Evolutionary conservation across 2,113 vertebrate species (phyloP).

Genomic region (Nerophis ophidion): DNA sequence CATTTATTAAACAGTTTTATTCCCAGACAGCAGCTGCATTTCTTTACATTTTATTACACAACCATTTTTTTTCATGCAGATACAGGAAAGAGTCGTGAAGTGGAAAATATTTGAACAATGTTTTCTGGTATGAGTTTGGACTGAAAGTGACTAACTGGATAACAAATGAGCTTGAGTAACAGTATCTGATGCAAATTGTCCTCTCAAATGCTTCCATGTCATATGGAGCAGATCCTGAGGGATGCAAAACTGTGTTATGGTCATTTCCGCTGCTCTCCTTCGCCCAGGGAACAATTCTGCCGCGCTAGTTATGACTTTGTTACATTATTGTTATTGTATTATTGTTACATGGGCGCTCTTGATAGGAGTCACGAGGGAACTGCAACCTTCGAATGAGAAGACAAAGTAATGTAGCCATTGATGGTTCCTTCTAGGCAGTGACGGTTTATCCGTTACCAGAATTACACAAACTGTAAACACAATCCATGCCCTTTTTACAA

Average conservation of each 20-base stretch:
- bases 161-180: conserved; percentile 19
- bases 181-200: conserved; percentile 21
- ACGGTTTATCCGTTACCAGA: background rate
- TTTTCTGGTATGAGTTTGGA: background rate
- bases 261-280: conserved; percentile 44
- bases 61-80: background rate
- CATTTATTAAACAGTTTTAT: conserved; percentile 41
- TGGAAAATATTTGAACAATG: too few relatives aligned
- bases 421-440: background rate
- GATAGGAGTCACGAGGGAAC: conserved; percentile 27
- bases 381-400: conserved; percentile 28
- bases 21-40: conserved; percentile 15
- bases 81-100: too few relatives aligned
- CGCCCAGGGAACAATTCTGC: conserved; percentile 49
- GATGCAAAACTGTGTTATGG: conserved; percentile 45
- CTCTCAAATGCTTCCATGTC: conserved; percentile 38
- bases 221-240: conserved; percentile 35
- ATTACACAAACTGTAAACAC: background rate
- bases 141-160: background rate
- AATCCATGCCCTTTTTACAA: background rate
- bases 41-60: conserved; percentile 10
- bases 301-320: conserved; percentile 47
- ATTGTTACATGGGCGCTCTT: conserved; percentile 29
- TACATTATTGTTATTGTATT: conserved; percentile 58
- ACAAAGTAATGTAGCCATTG: conserved; percentile 19